Evolutionary conservation across 1,140 invertebrate species (phyloP), one percentile per base, ranked within the genome.

Genomic region (Zophobas morio): DNA sequence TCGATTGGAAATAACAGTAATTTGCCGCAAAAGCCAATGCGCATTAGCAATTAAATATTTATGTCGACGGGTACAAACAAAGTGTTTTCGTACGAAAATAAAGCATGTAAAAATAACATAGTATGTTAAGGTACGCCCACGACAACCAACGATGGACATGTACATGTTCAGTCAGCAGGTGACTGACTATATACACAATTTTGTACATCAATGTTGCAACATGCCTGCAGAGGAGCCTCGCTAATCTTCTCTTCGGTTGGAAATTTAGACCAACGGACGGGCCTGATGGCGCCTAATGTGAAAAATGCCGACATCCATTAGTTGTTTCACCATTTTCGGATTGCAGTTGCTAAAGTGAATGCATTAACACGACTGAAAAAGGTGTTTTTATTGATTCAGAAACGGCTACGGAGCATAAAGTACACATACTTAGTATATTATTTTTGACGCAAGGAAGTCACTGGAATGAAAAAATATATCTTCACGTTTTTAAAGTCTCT

Each of bases 1-100:
- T 81, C 80, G 80, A 81, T 81, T 79, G 75, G 70, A 76, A 77
- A 79, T 81, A 79, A 81, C 73, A 66, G 80, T 81, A 81, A 81
- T 79, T 81, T 81, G 78, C 78, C 72, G 73, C 74, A 81, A 81
- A 79, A 76, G 77, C 80, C 76, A 81, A 72, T 60, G 80, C 80
- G 78, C 80, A 81, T 79, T 79, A 47, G 74, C 49, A 57, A 81
- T 81, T 78, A 81, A 81, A 79, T 81, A 81, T 81, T 79, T 75
- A 81, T 81, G 37, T 37, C 0, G 46, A 49, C 34, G 70, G 70
- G 71, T 78, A 78, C 76, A 78, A 78, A 78, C 76, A 78, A 42
- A 60, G 57, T 56, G 49, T 70, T 66, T 76, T 66, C 74, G 40
- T 75, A 75, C 74, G 40, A 75, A 75, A 75, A 60, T 60, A 75